These are phyloP conservation scores for Vanessa cardui DNA, from an alignment of 2,888 invertebrate species.

Conservation along the genomic window DNA sequence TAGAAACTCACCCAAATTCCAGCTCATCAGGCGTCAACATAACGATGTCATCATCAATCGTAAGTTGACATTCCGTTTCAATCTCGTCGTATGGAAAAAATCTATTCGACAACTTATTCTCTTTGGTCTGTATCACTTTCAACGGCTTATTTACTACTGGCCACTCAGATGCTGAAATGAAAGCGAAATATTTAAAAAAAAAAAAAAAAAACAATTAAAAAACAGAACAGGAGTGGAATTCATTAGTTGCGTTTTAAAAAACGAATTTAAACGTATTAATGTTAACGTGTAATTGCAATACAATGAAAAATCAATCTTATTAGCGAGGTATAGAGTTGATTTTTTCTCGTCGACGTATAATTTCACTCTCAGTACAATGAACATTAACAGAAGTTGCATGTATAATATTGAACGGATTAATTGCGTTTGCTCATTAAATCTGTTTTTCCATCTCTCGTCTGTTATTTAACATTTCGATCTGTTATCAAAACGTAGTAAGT, in stretches of 20 bases:
- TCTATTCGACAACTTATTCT: conserved; percentile 96
- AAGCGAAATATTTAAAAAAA: background rate
- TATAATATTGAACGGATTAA: conserved; percentile 32
- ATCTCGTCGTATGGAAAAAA: conserved; percentile 98
- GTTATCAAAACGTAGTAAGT: conserved; percentile 3
- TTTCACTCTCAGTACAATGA: conserved; percentile 45
- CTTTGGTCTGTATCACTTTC: conserved; percentile 94
- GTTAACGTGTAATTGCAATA: conserved; percentile 1
- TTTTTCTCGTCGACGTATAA: conserved; percentile 20
- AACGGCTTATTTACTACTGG: conserved; percentile 94
- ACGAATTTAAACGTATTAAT: conserved; percentile 11
- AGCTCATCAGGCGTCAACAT: conserved; percentile 98
- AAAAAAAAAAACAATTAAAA: background rate
- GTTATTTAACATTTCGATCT: conserved; percentile 21
- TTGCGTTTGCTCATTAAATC: conserved; percentile 26
- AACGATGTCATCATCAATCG: conserved; percentile 97
- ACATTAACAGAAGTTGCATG: conserved; percentile 31
- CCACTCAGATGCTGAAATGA: conserved; percentile 89
- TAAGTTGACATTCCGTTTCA: conserved; percentile 97
- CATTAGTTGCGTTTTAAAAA: conserved; percentile 13
- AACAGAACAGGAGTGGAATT: conserved; percentile 12
- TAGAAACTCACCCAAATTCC: conserved; percentile 91
- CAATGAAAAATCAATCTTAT: conserved; percentile 19
- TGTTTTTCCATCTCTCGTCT: conserved; percentile 19
- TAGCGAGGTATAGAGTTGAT: conserved; percentile 20